These are phyloP conservation scores for Empis stercorea DNA, from an alignment of 2,888 invertebrate genomes.

Conservation along the genomic window DNA sequence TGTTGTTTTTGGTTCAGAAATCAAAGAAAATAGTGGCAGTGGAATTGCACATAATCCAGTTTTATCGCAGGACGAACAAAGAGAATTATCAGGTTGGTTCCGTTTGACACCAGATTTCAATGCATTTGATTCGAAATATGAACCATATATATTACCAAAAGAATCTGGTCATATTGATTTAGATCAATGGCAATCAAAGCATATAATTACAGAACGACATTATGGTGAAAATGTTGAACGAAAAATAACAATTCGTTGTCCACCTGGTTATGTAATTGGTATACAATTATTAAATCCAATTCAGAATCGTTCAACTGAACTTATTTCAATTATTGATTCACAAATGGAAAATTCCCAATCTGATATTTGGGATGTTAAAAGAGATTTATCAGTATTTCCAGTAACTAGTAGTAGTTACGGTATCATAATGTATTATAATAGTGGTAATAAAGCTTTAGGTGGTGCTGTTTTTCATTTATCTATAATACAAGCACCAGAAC, in stretches of 20 bases:
- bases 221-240: conserved; percentile 44
- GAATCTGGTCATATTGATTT: conserved; percentile 46
- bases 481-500: conserved; percentile 57
- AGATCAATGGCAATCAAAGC: conserved; percentile 62
- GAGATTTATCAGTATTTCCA: conserved; percentile 83
- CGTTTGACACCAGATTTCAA: conserved; percentile 53
- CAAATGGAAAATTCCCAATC: conserved; percentile 51
- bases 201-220: conserved; percentile 59
- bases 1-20: conserved; percentile 59
- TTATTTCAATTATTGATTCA: conserved; percentile 65
- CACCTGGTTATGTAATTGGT: conserved; percentile 75
- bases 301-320: conserved; percentile 75
- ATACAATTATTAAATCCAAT: conserved; percentile 84
- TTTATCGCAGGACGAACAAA: conserved; percentile 66
- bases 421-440: conserved; percentile 63
- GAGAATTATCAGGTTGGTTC: conserved; percentile 90
- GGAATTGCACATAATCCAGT: conserved; percentile 90
- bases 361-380: conserved; percentile 61
- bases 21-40: conserved; percentile 71
- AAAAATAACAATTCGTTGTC: conserved; percentile 52
- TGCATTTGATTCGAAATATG: conserved; percentile 55
- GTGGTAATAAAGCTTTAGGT: conserved; percentile 66
- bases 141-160: conserved; percentile 59
- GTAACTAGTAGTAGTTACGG: conserved; percentile 74
- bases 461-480: conserved; percentile 69